These are phyloP conservation scores for Meta bourneti DNA, from an alignment of 2,888 invertebrate species.

Conservation along the genomic window DNA sequence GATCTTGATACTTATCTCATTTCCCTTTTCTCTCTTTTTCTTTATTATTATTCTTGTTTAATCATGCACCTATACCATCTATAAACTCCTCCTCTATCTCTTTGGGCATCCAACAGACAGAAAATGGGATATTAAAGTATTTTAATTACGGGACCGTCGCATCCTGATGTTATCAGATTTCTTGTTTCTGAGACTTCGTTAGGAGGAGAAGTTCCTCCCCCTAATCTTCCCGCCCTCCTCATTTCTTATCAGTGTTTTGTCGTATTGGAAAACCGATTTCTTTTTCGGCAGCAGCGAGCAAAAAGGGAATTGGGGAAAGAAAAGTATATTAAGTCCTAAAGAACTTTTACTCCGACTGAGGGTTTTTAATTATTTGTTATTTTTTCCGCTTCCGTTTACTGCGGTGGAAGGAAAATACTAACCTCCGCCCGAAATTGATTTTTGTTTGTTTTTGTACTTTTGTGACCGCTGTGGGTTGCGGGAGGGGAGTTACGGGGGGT, in stretches of 20 bases:
- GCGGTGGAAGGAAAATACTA: background rate
- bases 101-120: background rate
- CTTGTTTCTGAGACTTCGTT: conserved; percentile 30
- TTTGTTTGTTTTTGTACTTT: background rate
- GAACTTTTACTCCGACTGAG: conserved; percentile 35
- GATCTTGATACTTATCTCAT: conserved; percentile 63
- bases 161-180: conserved; percentile 67
- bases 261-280: conserved; percentile 65
- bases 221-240: conserved; percentile 11
- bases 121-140: conserved; percentile 70
- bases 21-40: conserved; percentile 40
- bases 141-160: conserved; percentile 61
- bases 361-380: conserved; percentile 55
- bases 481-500: background rate
- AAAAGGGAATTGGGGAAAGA: background rate
- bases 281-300: background rate
- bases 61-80: conserved; percentile 1
- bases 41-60: conserved; percentile 3
- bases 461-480: background rate
- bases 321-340: conserved; percentile 48
- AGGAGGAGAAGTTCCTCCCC: background rate
- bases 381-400: background rate
- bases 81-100: background rate
- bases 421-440: conserved; percentile 20
- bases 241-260: conserved; percentile 45